Percentiles rank a stretch among this genome's conserved stretches.
Conservation (phyloP, 2,888 invertebrate species). For the Ecdyonurus torrentis region DNA sequence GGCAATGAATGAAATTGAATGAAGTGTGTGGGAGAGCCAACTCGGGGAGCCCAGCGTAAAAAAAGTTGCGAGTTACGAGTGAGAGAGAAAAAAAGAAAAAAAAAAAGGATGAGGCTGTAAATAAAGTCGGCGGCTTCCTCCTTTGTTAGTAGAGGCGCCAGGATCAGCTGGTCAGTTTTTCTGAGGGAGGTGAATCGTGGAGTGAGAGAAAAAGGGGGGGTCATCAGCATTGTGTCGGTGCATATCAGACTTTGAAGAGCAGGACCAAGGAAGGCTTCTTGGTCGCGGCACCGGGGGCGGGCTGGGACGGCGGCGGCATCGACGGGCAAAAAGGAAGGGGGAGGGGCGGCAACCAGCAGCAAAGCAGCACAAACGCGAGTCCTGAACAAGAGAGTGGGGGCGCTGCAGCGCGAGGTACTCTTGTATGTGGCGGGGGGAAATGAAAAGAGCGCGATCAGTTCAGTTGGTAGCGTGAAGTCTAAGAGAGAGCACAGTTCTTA, state of each 20-base stretch:
- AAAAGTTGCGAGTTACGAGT: background rate
- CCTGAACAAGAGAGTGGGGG: background rate
- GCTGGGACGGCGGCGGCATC: background rate
- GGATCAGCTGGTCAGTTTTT: background rate
- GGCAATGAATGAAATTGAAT: background rate
- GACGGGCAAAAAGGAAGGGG: background rate
- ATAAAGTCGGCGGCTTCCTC: background rate
- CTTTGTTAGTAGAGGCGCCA: background rate
- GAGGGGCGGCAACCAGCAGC: background rate
- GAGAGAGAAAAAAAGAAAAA: background rate
- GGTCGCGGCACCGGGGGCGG: background rate
- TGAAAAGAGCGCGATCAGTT: conserved; percentile 3
- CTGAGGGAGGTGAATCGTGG: background rate
- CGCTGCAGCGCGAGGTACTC: background rate
- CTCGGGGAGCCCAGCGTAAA: background rate
- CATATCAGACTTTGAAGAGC: background rate
- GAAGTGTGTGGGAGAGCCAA: background rate
- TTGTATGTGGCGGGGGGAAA: background rate
- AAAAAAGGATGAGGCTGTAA: background rate
- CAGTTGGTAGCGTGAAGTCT: background rate
- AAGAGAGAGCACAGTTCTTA: background rate
- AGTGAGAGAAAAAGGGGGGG: no score
- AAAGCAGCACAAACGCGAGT: no score
- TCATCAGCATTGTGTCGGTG: background rate
- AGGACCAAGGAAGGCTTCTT: background rate